These are phyloP conservation scores for Scortum barcoo DNA, from an alignment of 2,113 vertebrate genomes.

Conservation along the genomic window DNA sequence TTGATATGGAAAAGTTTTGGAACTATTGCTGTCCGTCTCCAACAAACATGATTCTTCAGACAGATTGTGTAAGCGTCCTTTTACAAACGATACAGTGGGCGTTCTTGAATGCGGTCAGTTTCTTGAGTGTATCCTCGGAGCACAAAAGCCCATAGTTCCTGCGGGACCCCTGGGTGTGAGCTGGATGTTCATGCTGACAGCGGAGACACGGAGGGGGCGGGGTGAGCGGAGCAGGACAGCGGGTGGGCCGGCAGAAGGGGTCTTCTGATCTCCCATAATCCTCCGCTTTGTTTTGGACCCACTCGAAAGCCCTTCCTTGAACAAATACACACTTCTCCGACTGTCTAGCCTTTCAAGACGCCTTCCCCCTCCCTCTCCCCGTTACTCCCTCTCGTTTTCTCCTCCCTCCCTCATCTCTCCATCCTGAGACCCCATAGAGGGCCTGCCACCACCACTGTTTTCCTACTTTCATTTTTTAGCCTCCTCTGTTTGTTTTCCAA, in stretches of 20 bases:
- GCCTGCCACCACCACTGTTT: conserved; percentile 69
- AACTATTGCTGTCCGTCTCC: conserved; percentile 7
- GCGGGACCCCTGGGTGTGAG: conserved; percentile 54
- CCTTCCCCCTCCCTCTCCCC: not conserved
- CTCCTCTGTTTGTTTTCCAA: conserved; percentile 74
- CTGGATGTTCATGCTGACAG: conserved; percentile 71
- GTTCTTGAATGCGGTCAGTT: conserved; percentile 12
- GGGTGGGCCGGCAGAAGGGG: conserved; percentile 55
- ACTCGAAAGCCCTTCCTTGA: conserved; percentile 69
- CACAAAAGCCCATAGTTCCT: conserved; percentile 67
- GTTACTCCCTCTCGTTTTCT: conserved; percentile 28
- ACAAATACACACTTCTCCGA: conserved; percentile 76
- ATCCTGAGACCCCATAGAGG: conserved; percentile 47
- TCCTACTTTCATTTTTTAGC: conserved; percentile 59
- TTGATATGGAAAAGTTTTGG: conserved; percentile 7
- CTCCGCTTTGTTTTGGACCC: conserved; percentile 71
- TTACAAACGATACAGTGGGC: conserved; percentile 12
- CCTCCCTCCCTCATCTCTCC: conserved; percentile 47
- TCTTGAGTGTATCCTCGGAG: conserved; percentile 17
- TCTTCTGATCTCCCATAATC: conserved; percentile 73
- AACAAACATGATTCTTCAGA: conserved; percentile 4
- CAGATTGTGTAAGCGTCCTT: conserved; percentile 22
- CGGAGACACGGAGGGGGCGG: conserved; percentile 31
- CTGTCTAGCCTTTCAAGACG: conserved; percentile 41
- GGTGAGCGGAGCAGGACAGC: conserved; percentile 42